phyloP scores from a whole-genome alignment of 2,113 vertebrate genomes.

The Nesoenas mayeri region DNA sequence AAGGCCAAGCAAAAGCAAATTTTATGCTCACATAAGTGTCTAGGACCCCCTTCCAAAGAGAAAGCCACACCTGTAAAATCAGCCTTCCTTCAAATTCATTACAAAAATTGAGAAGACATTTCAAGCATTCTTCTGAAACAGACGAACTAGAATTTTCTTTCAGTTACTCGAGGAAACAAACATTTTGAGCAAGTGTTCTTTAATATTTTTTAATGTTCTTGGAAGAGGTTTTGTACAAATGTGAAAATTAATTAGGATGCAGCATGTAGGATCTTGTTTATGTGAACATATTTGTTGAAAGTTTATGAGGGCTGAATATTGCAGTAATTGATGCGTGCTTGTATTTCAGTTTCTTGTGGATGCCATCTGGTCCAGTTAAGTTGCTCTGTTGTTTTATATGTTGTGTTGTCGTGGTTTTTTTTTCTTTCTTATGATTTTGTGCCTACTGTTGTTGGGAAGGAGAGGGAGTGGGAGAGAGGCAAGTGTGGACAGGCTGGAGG shows the following conservation, averaged over 20 bases:
- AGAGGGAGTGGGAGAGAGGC: slow-evolving; percentile 25
- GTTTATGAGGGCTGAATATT: slow-evolving; percentile 49
- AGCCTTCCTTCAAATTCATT: background rate
- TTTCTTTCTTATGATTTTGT: background rate
- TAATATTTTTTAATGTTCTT: background rate
- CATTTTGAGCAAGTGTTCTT: background rate
- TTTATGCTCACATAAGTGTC: background rate
- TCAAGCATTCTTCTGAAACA: background rate
- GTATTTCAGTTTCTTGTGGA: slow-evolving; percentile 31
- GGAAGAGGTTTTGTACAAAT: slow-evolving; percentile 31
- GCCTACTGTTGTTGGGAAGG: background rate
- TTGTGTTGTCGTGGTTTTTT: background rate
- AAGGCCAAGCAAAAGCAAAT: background rate
- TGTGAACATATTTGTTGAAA: slow-evolving; percentile 56
- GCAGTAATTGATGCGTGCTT: slow-evolving; percentile 31
- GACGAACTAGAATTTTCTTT: slow-evolving; percentile 16
- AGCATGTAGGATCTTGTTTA: slow-evolving; percentile 36
- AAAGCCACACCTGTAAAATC: background rate
- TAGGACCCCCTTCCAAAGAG: background rate
- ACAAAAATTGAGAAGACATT: background rate
- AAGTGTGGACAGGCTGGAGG: background rate
- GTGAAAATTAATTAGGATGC: slow-evolving; percentile 44
- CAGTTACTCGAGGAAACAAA: background rate
- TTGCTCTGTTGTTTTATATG: slow-evolving; percentile 22
- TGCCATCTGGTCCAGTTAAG: slow-evolving; percentile 37